Evolutionary conservation across 1,140 invertebrate species (phyloP), one percentile per base, ranked within the genome.

Genomic region (Platyura marginata): DNA sequence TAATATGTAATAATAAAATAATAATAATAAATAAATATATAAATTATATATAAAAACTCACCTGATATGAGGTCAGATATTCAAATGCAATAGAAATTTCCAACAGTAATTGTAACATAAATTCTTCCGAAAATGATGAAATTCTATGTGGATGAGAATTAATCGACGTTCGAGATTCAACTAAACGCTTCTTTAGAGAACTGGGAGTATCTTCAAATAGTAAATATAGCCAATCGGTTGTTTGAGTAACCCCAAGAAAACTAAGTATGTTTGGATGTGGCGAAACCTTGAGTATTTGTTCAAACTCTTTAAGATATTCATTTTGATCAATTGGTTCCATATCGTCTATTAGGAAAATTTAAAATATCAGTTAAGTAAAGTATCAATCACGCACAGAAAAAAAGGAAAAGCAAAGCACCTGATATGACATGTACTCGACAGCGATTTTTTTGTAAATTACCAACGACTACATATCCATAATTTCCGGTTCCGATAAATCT

Each of bases 171-270:
- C 49, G 47, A 20, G 57, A 53, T 21, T 60, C 57, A 5, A 60
- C 48, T 8, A 61, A 42, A 5, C 48, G 45, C 44, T 75, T 71
- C 61, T 88, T 88, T 1, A 88, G 60, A 13, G 66, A 73, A 11
- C 69, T 65, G 13, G 67, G 64, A n/a, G 68, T 68, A 43, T 76
- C 63, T 59, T 85, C 80, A 22, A 83, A 54, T 1, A 79, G 71
- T 16, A 86, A 65, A 50, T 74, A 77, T 6, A 84, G 60, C 23
- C 70, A 77, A 40, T 82, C 77, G 2, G 72, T 64, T 37, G 77
- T 80, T 57, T 87, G 81, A 52, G 78, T 82, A 19, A 81, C 81
- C 3, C 86, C 86, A 49, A 86, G 68, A 16, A 89, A 68, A 37
- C 73, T 68, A 4, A 85, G 64, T 1, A 89, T 59, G 61, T 86